Conservation (phyloP, 2,888 invertebrate genomes). For the Sinhomidia bicolor region DNA sequence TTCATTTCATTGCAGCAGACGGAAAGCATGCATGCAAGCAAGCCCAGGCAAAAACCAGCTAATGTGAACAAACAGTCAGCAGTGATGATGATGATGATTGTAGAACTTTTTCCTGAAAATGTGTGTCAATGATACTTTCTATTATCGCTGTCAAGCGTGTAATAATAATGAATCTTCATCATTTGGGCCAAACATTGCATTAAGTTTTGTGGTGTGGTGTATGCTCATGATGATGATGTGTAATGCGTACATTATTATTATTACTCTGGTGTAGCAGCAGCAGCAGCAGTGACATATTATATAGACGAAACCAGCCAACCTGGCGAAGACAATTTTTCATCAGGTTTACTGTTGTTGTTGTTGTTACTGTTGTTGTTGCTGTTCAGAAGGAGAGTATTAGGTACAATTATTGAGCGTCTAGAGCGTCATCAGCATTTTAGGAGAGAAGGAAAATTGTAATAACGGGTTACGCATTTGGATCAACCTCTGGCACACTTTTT, state of each 20-base stretch:
- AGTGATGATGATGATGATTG: not conserved
- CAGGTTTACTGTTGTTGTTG: not conserved
- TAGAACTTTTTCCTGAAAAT: constrained; percentile 46
- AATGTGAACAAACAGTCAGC: too few species aligned
- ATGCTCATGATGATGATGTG: constrained; percentile 1
- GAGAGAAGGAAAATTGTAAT: constrained; percentile 35
- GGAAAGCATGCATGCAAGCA: not conserved
- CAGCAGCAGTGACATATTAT: constrained; percentile 26
- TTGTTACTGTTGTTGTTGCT: too few species aligned
- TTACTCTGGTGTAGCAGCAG: not conserved
- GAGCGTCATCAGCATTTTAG: not conserved
- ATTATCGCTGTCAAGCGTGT: constrained; percentile 52
- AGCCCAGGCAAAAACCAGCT: not conserved
- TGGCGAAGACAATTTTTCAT: constrained; percentile 36
- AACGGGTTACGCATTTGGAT: constrained; percentile 38
- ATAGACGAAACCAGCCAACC: too few species aligned
- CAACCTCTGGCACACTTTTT: constrained; percentile 46
- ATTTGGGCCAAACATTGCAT: constrained; percentile 49
- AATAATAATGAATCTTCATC: constrained; percentile 51
- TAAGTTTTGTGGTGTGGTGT: constrained; percentile 17
- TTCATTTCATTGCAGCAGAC: too few species aligned
- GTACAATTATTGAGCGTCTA: constrained; percentile 1
- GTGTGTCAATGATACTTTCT: constrained; percentile 55
- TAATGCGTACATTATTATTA: constrained; percentile 6
- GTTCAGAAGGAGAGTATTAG: too few species aligned